Evolutionary conservation across 2,113 vertebrate species (phyloP).

Genomic region (Anhinga rufa): DNA sequence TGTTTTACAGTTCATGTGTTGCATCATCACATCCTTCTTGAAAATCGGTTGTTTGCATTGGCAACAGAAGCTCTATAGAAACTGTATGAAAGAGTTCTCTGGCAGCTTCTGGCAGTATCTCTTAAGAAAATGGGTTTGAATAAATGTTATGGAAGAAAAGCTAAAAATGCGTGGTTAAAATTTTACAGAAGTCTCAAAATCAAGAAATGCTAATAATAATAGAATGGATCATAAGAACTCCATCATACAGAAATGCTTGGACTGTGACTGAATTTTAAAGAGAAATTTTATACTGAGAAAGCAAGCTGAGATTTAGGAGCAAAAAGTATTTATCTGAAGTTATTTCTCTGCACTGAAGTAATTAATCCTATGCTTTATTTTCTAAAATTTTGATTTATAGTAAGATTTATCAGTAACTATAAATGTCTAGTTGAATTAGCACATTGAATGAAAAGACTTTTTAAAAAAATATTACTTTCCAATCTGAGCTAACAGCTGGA

Average conservation of each 20-base stretch:
- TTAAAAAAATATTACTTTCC: background rate
- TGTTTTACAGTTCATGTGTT: background rate
- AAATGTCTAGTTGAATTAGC: background rate
- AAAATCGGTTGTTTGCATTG: background rate
- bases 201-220: background rate
- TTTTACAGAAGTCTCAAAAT: background rate
- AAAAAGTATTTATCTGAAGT: background rate
- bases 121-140: background rate
- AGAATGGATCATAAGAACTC: background rate
- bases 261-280: background rate
- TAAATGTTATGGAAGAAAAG: background rate
- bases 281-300: background rate
- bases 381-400: background rate
- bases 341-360: background rate
- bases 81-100: background rate
- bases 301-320: background rate
- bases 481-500: background rate
- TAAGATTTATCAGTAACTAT: background rate
- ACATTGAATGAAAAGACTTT: background rate
- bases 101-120: too few relatives aligned
- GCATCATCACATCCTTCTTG: background rate
- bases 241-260: background rate
- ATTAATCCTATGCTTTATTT: background rate
- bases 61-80: background rate
- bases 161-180: background rate